These are phyloP conservation scores for Crematogaster levior DNA, from an alignment of 2,888 invertebrate species.

Conservation along the genomic window DNA sequence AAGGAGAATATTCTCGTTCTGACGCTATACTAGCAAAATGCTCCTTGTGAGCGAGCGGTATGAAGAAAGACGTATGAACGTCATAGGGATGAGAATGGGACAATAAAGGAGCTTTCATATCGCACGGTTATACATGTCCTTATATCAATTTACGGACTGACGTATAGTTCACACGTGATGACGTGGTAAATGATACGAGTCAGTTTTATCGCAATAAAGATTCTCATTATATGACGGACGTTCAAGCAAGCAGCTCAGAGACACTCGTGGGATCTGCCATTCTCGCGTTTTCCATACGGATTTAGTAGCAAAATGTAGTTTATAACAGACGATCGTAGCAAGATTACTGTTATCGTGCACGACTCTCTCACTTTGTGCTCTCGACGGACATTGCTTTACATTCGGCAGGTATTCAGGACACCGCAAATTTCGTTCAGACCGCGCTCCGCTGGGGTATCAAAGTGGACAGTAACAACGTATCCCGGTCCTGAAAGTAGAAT, in stretches of 20 bases:
- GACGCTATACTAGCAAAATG: conserved; percentile 47
- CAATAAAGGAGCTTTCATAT: conserved; percentile 69
- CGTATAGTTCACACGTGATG: conserved; percentile 66
- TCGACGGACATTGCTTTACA: conserved; percentile 12
- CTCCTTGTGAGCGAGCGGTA: conserved; percentile 53
- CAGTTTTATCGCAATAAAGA: conserved; percentile 43
- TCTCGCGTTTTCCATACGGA: conserved; percentile 24
- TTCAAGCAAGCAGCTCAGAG: conserved; percentile 2
- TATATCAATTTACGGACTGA: conserved; percentile 71
- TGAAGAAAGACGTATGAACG: conserved; percentile 66
- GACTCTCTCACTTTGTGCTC: conserved; percentile 4
- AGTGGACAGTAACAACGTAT: conserved; percentile 57
- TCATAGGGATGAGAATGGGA: conserved; percentile 68
- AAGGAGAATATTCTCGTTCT: conserved; percentile 54
- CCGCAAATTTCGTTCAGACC: conserved; percentile 21
- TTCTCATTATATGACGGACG: conserved; percentile 23
- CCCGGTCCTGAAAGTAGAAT: not conserved
- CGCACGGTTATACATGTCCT: conserved; percentile 69
- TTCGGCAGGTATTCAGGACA: conserved; percentile 20
- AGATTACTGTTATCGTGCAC: conserved; percentile 9
- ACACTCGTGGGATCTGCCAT: conserved; percentile 32
- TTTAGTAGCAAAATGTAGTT: conserved; percentile 43
- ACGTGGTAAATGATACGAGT: conserved; percentile 47
- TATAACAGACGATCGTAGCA: conserved; percentile 26
- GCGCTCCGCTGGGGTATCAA: not conserved